Evolutionary conservation across 2,113 vertebrate species (phyloP).

Genomic region (Saimiri boliviensis): DNA sequence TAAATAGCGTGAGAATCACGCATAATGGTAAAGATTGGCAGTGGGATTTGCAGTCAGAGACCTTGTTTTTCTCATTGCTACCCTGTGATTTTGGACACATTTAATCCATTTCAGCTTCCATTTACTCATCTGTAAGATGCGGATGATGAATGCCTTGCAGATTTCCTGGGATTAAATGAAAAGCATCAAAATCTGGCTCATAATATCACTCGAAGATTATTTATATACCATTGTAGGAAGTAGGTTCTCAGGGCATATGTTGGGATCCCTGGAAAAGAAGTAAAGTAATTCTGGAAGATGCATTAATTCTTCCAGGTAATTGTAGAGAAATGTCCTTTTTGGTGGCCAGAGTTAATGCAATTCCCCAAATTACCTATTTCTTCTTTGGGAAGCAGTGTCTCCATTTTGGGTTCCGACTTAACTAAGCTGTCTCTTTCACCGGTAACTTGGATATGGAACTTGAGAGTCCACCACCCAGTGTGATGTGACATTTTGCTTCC

Average conservation of each 20-base stretch:
- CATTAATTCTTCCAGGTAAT: neutral
- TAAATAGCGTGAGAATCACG: neutral
- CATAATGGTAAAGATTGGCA: neutral
- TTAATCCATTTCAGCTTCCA: neutral
- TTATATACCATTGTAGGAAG: neutral
- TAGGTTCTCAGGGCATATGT: neutral
- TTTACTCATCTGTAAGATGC: neutral
- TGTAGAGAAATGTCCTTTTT: neutral
- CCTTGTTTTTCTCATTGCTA: neutral
- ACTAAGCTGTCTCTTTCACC: neutral
- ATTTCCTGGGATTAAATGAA: neutral
- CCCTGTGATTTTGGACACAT: neutral
- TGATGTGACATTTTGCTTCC: conserved; percentile 14
- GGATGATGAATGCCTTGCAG: neutral
- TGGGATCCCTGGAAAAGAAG: neutral
- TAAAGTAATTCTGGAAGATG: neutral
- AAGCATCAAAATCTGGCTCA: neutral
- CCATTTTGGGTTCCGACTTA: neutral
- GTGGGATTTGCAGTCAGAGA: neutral
- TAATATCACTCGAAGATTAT: neutral
- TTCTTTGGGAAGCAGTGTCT: neutral
- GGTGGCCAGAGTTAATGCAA: neutral
- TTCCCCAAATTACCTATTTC: neutral
- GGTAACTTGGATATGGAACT: neutral
- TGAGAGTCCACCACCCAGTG: neutral